Base-by-base conservation (phyloP, 2,797 vertebrate species). In the Rachycentron canadum region DNA sequence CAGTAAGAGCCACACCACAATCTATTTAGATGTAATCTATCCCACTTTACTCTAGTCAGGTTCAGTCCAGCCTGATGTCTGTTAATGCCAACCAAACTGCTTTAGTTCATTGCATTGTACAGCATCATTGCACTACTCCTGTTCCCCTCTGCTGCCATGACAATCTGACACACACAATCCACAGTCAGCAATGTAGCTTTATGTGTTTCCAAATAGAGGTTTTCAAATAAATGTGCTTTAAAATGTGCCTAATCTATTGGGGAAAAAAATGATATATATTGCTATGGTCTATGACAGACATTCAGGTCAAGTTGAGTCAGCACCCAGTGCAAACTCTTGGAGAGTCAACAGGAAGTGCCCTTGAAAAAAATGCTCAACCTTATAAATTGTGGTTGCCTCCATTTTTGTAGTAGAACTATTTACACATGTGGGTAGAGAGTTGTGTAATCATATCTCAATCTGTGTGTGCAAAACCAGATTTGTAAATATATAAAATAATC, bases 11-110 rank as follows among this genome's bases (percentile, higher is more conserved):
- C 47, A 68, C 55, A 70, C 12, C 26, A 25, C 36, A 49, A 26
- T 70, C 47, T 47, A 32, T 65, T 66, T 66, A 56, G 38, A 78
- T 71, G 40, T 30, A 55, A 36, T 78, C 47, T 12, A 36, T 55
- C 25, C 58, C 53, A 11, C 49, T 47, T 25, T 16, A 28, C 41
- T 55, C 55, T 25, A 23, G 55, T 61, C 36, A 45, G 19, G 40
- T 53, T 38, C 19, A 32, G 53, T 59, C 53, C 30, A 7, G 32
- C 26, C 47, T 52, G 25, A 19, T 59, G 23, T 26, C 38, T 52
- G 41, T 63, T 62, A 52, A 3, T 32, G 7, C 49, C 41, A 71
- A 61, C 45, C 32, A 52, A 52, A 26, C 36, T 23, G 67, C 16
- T 10, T 45, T 19, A 7, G 16, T 13, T 47, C 26, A 49, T 49